Evolutionary conservation across 2,888 invertebrate species (phyloP).

Genomic region (Marronus borbonicus): DNA sequence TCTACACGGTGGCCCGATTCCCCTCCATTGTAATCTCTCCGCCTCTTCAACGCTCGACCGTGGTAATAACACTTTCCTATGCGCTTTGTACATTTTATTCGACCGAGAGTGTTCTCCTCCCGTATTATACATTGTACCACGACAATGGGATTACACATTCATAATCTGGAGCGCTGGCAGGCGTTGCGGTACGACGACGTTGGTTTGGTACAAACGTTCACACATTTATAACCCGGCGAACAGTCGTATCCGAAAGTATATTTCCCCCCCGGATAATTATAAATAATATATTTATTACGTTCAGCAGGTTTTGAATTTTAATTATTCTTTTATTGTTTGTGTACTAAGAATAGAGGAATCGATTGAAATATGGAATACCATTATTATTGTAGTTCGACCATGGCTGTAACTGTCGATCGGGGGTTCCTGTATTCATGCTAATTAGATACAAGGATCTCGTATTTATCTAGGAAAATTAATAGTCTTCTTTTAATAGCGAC

Average conservation of each 20-base stretch:
- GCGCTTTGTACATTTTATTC: conserved; percentile 68
- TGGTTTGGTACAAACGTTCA: conserved; percentile 19
- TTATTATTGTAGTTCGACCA: too few species aligned
- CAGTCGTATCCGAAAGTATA: not conserved
- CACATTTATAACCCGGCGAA: not conserved
- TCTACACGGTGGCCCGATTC: conserved; percentile 38
- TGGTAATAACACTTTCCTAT: conserved; percentile 68
- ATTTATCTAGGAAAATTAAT: too few species aligned
- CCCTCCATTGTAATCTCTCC: conserved; percentile 52
- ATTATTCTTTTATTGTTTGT: too few species aligned
- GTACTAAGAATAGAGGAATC: too few species aligned
- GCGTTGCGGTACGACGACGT: conserved; percentile 6
- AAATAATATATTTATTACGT: too few species aligned
- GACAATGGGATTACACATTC: conserved; percentile 67
- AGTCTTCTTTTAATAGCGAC: too few species aligned
- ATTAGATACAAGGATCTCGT: too few species aligned
- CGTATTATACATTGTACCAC: conserved; percentile 63
- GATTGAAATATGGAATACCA: too few species aligned
- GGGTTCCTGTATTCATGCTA: too few species aligned
- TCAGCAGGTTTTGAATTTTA: too few species aligned
- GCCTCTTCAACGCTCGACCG: conserved; percentile 46
- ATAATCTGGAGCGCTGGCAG: conserved; percentile 61
- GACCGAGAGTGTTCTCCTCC: conserved; percentile 61
- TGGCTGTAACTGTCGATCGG: too few species aligned
- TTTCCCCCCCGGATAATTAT: too few species aligned